Percentiles rank a stretch among this genome's conserved stretches.
Evolutionary conservation across 2,113 vertebrate species (phyloP).

Genomic region (Podocnemis expansa): DNA sequence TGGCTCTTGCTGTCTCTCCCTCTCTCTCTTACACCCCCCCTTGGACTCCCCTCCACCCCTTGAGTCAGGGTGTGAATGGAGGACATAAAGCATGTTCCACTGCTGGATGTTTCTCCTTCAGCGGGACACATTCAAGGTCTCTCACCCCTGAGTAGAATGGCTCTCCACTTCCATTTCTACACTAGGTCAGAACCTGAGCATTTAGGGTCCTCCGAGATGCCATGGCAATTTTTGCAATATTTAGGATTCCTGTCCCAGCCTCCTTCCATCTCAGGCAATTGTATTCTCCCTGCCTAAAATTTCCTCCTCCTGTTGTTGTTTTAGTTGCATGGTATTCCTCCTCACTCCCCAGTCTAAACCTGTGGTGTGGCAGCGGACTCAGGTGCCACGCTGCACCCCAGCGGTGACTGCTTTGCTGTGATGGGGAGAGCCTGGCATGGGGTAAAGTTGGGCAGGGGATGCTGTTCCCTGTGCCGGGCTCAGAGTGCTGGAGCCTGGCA

Average conservation of each 20-base stretch:
- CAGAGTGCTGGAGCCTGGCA: too few species aligned
- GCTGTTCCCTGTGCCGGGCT: too few species aligned
- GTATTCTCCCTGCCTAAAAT: neutral
- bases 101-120: neutral
- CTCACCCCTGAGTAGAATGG: neutral
- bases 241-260: neutral
- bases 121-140: neutral
- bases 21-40: too few species aligned
- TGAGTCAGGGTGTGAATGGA: neutral
- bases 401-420: neutral
- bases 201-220: neutral
- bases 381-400: neutral
- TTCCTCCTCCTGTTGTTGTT: neutral
- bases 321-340: neutral
- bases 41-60: fast-evolving
- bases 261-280: neutral
- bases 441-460: too few species aligned
- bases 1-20: too few species aligned
- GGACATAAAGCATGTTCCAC: neutral
- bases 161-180: neutral
- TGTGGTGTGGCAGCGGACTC: neutral
- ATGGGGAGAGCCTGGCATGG: too few species aligned
- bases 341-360: neutral
- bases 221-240: neutral
- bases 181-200: neutral